Conservation (phyloP, 2,797 vertebrate genomes). For the Pachyuromys duprasi region DNA sequence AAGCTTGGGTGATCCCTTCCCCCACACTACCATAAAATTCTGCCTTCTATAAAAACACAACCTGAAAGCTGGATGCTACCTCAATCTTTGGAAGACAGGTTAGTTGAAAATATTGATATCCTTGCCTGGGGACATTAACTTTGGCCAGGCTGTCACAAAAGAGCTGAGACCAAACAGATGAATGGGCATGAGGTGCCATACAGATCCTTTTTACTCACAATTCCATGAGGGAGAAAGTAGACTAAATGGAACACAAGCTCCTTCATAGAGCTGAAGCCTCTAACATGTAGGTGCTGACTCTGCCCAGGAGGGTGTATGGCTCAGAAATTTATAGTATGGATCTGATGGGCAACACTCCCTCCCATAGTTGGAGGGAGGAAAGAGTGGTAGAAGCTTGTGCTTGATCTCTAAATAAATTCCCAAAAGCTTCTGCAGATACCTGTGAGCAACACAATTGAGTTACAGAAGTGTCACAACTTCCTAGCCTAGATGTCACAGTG, state of each 20-base stretch:
- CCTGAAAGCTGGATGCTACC: background rate
- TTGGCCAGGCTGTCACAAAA: background rate
- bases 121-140: background rate
- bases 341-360: background rate
- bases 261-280: background rate
- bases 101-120: background rate
- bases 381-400: rapidly evolving
- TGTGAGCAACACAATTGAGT: background rate
- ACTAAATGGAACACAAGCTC: background rate
- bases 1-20: background rate
- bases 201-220: background rate
- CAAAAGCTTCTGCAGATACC: background rate
- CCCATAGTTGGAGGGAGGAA: rapidly evolving
- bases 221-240: background rate
- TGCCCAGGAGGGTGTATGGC: background rate
- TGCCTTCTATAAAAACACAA: background rate
- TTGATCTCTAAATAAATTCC: rapidly evolving
- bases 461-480: background rate
- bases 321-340: background rate
- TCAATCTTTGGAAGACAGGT: background rate
- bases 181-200: rapidly evolving
- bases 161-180: background rate
- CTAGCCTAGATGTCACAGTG: background rate
- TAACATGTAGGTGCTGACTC: rapidly evolving
- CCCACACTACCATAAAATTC: background rate